Evolutionary conservation across 2,888 invertebrate genomes (phyloP).

Genomic region (Periphyllus acericola): DNA sequence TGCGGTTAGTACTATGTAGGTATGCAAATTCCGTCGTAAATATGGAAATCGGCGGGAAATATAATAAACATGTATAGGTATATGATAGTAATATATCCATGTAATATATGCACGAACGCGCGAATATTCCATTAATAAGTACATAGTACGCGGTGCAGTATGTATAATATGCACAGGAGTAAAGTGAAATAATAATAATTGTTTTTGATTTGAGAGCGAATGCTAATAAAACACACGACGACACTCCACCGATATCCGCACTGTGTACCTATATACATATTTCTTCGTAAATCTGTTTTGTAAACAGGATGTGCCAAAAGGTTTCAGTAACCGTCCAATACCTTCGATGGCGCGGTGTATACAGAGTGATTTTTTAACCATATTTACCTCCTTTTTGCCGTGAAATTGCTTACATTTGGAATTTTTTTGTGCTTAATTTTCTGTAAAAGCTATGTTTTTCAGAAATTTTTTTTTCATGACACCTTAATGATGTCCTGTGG

Average conservation of each 20-base stretch:
- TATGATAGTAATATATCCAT: not conserved
- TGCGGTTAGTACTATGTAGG: not conserved
- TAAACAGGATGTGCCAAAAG: too few species aligned
- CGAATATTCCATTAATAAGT: constrained; percentile 50
- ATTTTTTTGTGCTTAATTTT: too few species aligned
- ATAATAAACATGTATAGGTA: not conserved
- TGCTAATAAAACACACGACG: constrained; percentile 30
- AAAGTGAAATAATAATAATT: constrained; percentile 59
- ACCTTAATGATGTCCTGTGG: too few species aligned
- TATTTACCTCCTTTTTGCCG: too few species aligned
- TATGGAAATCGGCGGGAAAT: constrained; percentile 44
- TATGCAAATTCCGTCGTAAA: constrained; percentile 48
- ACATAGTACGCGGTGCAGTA: not conserved
- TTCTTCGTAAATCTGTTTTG: too few species aligned
- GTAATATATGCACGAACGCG: not conserved
- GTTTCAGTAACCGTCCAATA: too few species aligned
- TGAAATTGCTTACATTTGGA: too few species aligned
- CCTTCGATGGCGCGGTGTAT: too few species aligned
- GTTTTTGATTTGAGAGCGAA: constrained; percentile 26
- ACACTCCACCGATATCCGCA: not conserved
- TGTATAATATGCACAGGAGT: not conserved
- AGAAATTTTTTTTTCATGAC: too few species aligned
- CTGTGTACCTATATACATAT: not conserved
- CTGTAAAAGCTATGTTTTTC: too few species aligned
- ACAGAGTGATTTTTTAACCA: too few species aligned